Conservation (phyloP, 2,797 vertebrate genomes). For the Numenius phaeopus region DNA sequence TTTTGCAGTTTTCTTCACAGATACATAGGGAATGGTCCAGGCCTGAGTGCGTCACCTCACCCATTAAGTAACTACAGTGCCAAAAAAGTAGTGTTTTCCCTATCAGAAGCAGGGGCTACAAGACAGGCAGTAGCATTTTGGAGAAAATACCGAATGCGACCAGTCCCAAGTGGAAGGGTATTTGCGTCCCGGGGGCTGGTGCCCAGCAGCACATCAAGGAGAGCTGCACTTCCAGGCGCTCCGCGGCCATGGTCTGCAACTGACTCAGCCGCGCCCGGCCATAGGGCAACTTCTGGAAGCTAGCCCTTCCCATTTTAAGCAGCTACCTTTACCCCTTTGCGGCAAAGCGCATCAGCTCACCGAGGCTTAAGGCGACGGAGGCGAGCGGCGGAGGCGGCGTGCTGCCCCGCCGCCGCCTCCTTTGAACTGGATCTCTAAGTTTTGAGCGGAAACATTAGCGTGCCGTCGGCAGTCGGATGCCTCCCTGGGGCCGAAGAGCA, state of each 20-base stretch:
- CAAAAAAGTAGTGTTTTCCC: accelerated
- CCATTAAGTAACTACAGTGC: accelerated
- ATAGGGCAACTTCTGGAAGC: too few relatives aligned
- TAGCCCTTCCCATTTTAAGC: background rate
- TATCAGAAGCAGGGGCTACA: accelerated
- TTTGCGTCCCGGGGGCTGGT: accelerated
- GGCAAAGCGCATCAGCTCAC: background rate
- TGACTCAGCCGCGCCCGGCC: background rate
- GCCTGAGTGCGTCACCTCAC: too few relatives aligned
- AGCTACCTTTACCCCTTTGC: background rate
- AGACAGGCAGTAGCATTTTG: accelerated
- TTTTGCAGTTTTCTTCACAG: accelerated
- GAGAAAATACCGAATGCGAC: accelerated
- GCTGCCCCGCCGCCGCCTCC: too few relatives aligned
- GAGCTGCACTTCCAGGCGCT: accelerated
- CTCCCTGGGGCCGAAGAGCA: background rate
- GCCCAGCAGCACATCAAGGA: accelerated
- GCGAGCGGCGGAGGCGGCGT: background rate
- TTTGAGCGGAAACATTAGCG: background rate
- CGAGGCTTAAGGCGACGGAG: background rate
- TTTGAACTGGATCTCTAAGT: background rate
- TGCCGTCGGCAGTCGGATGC: accelerated
- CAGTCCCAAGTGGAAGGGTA: accelerated
- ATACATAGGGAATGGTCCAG: accelerated
- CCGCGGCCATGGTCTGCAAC: too few relatives aligned